Conservation (phyloP, 2,888 invertebrate genomes). For the Eremobia ochroleuca region DNA sequence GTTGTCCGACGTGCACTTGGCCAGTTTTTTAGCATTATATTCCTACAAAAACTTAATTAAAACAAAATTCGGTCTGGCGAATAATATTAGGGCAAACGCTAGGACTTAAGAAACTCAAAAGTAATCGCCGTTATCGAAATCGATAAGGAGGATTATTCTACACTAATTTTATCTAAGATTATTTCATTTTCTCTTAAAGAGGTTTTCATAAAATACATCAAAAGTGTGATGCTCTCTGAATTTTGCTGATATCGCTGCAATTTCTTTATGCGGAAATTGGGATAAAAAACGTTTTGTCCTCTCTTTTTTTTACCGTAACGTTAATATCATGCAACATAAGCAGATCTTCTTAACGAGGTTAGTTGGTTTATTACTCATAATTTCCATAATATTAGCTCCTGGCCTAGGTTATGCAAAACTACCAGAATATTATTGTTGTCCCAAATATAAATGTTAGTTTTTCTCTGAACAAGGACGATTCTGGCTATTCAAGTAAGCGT, state of each 20-base stretch:
- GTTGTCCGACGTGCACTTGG: too few relatives aligned
- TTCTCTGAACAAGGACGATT: constrained; percentile 16
- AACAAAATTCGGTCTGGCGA: not conserved
- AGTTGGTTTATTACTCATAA: constrained; percentile 5
- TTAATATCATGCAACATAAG: not conserved
- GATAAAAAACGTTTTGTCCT: not conserved
- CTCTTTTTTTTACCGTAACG: not conserved
- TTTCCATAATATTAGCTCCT: constrained; percentile 19
- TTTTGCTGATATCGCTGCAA: not conserved
- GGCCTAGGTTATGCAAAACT: constrained; percentile 15
- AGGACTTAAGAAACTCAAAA: not conserved
- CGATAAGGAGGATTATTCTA: not conserved
- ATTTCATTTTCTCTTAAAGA: not conserved
- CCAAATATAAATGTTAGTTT: constrained; percentile 40
- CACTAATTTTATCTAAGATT: not conserved
- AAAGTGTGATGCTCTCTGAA: not conserved
- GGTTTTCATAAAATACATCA: not conserved
- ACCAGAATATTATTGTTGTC: constrained; percentile 16
- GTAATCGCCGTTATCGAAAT: not conserved
- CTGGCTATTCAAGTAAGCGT: constrained; percentile 7
- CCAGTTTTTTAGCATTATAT: not conserved
- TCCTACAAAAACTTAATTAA: not conserved
- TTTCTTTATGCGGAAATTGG: not conserved
- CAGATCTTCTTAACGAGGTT: not conserved
- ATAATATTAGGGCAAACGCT: not conserved